Base-by-base conservation (phyloP, 2,888 invertebrate species). In the Dasypolia templi region DNA sequence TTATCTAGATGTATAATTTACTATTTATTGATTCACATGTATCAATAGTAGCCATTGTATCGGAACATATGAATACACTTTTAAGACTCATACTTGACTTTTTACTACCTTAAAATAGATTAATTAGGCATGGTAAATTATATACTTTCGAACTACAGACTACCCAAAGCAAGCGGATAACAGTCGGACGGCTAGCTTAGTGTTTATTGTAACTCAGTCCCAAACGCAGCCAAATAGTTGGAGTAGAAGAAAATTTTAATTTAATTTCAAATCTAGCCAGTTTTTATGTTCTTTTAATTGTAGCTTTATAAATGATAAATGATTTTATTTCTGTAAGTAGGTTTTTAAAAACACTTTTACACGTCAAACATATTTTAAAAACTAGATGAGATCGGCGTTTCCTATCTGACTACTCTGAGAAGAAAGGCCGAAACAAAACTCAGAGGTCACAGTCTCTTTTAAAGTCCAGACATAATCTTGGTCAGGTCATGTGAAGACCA, bases 51-150 rank as follows among this genome's bases (percentile, higher is more conserved):
- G 51, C 1, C 42, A 22, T 76, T 53, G 32, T 65, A 76, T 68
- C 22, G 19, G 32, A 62, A 46, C 2, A 53, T 32, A 42, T 32
- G 6, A 82, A 83, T 83, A 79, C 22, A 82, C 29, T 56, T 77
- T 68, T 53, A 56, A 42, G 39, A 82, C 61, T 26, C 32, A 39
- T 46, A 2, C 2, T 53, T 6, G 5, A 14, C 29, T 44, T 66
- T 76, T 67, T 32, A 35, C 44, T 79, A n/a, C 53, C 29, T 39
- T 39, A n/a, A 9, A 59, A 53, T 26, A 61, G 14, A 35, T 17
- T 2, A 29, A 17, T 17, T 55, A 9, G 3, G 14, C 29, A 42
- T 42, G 62, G 19, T 42, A 63, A 26, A 55, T 19, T 0, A 55
- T 29, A 29, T 17, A 29, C 17, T 29, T 26, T 55, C 6, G 55